Evolutionary conservation across 2,113 vertebrate genomes (phyloP).

Genomic region (Lophura nycthemera): DNA sequence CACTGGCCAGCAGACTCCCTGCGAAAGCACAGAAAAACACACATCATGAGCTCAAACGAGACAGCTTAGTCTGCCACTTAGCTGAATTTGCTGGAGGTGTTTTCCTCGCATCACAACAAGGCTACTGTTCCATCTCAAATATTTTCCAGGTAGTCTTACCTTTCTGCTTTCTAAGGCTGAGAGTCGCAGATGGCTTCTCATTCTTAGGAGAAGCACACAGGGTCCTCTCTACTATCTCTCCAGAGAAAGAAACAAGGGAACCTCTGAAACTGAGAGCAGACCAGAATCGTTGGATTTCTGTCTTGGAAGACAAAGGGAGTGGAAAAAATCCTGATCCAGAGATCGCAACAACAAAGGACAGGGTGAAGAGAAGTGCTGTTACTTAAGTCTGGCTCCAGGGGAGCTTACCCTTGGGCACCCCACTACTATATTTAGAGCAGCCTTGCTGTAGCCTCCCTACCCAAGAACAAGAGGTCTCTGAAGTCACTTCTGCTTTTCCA

Average conservation of each 20-base stretch:
- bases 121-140: background rate
- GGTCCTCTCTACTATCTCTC: constrained; percentile 57
- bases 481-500: background rate
- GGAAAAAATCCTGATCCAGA: background rate
- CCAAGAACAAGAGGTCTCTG: background rate
- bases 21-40: background rate
- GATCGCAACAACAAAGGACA: background rate
- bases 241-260: constrained; percentile 69
- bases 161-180: background rate
- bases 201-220: constrained; percentile 62
- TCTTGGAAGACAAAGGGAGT: background rate
- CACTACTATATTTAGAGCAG: background rate
- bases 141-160: constrained; percentile 15
- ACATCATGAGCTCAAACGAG: background rate
- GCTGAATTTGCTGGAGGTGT: background rate
- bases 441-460: background rate
- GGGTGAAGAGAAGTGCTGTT: background rate
- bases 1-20: constrained; percentile 36
- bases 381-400: background rate
- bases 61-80: background rate
- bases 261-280: constrained; percentile 62
- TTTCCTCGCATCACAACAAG: background rate
- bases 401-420: background rate
- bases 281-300: background rate
- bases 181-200: background rate